Evolutionary conservation across 2,113 vertebrate genomes (phyloP).

Genomic region (Saguinus imperator): DNA sequence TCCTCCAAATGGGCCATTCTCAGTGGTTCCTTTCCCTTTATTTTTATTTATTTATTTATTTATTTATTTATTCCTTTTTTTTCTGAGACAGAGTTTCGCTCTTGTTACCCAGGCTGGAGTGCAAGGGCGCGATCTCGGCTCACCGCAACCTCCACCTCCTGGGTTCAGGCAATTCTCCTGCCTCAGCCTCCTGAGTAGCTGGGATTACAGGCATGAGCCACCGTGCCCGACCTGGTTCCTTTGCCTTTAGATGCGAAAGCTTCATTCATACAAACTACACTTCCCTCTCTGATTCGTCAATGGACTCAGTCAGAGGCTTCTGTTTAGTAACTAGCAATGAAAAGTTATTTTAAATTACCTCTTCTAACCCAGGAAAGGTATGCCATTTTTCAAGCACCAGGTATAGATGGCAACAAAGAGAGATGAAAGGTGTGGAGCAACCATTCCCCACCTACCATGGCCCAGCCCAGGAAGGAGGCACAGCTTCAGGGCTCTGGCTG

Average conservation of each 20-base stretch:
- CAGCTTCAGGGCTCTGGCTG: not conserved
- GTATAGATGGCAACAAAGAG: not conserved
- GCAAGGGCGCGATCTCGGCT: too few species aligned
- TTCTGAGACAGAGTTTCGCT: too few species aligned
- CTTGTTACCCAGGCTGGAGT: too few species aligned
- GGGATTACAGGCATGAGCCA: too few species aligned
- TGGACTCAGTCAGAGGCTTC: not conserved
- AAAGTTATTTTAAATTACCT: not conserved
- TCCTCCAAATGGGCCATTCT: too few species aligned
- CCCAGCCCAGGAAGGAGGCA: not conserved
- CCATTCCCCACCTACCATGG: not conserved
- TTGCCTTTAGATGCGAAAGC: not conserved
- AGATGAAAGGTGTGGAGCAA: not conserved
- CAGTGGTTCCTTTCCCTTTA: not conserved
- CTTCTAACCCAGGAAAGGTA: not conserved
- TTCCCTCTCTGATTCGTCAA: not conserved
- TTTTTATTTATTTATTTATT: too few species aligned
- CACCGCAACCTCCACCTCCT: too few species aligned
- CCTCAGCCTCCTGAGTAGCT: too few species aligned
- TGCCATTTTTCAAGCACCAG: not conserved
- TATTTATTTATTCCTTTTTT: too few species aligned
- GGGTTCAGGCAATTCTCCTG: too few species aligned
- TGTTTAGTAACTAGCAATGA: not conserved
- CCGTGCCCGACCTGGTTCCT: too few species aligned
- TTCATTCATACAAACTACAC: too few species aligned